These are phyloP conservation scores for Cathartes aura DNA, from an alignment of 2,113 vertebrate species.

Conservation along the genomic window DNA sequence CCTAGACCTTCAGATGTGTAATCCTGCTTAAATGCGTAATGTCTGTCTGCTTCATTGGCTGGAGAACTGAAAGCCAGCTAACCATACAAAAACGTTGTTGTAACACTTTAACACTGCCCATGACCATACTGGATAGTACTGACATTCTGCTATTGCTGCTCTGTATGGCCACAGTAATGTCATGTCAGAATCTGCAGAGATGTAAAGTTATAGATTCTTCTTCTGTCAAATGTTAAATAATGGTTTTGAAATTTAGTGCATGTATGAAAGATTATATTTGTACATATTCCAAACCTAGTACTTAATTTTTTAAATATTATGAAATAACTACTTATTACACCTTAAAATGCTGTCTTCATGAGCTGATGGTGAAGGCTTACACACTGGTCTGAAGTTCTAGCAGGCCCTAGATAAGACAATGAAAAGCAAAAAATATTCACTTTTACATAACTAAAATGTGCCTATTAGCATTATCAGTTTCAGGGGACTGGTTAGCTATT, in stretches of 20 bases:
- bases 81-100: neutral
- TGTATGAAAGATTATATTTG: neutral
- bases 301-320: neutral
- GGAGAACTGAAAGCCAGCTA: neutral
- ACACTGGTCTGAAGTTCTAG: neutral
- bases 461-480: neutral
- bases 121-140: neutral
- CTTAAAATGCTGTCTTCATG: neutral
- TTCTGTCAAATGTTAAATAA: neutral
- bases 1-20: slow-evolving; percentile 1
- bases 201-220: neutral
- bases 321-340: neutral
- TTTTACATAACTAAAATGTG: neutral
- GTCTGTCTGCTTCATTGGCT: neutral
- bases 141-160: neutral
- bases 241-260: neutral
- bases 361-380: neutral
- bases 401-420: neutral
- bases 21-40: neutral
- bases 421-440: neutral
- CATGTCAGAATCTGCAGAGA: neutral
- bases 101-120: neutral
- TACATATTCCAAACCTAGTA: neutral
- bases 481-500: neutral
- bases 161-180: neutral